Conservation (phyloP, 2,888 invertebrate species). For the Lepidocyrtoides sp. region DNA sequence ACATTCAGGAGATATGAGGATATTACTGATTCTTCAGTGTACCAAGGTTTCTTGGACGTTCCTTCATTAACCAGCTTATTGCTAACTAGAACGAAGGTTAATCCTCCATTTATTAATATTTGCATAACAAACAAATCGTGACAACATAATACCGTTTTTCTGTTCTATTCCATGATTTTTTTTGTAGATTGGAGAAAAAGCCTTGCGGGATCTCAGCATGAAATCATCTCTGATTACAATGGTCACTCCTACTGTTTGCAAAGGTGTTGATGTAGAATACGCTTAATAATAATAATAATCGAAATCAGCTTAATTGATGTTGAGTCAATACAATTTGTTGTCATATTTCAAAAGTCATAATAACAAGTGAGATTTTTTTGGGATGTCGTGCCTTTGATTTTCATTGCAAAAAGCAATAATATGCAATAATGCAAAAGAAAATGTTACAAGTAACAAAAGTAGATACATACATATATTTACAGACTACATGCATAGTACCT, state of each 20-base stretch:
- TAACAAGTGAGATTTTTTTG: neutral
- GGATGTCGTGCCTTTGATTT: conserved; percentile 41
- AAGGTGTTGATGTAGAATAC: conserved; percentile 66
- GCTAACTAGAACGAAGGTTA: conserved; percentile 77
- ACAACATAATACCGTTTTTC: neutral
- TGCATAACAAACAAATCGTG: too few species aligned
- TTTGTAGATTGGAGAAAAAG: conserved; percentile 61
- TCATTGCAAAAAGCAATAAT: neutral
- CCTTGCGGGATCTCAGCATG: conserved; percentile 48
- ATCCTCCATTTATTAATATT: too few species aligned
- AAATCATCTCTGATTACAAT: conserved; percentile 67
- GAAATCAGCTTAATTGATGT: neutral
- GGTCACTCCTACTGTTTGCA: conserved; percentile 69
- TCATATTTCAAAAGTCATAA: neutral
- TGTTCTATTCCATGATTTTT: neutral
- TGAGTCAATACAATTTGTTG: neutral
- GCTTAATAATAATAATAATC: neutral
- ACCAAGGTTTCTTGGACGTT: conserved; percentile 79
- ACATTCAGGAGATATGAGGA: conserved; percentile 78
- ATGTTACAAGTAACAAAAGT: neutral
- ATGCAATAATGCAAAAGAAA: neutral
- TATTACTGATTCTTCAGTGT: conserved; percentile 77
- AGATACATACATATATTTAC: neutral
- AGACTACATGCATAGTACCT: too few species aligned
- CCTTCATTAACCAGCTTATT: conserved; percentile 58